Evolutionary conservation across 2,113 vertebrate species (phyloP).

Genomic region (Anguilla rostrata): DNA sequence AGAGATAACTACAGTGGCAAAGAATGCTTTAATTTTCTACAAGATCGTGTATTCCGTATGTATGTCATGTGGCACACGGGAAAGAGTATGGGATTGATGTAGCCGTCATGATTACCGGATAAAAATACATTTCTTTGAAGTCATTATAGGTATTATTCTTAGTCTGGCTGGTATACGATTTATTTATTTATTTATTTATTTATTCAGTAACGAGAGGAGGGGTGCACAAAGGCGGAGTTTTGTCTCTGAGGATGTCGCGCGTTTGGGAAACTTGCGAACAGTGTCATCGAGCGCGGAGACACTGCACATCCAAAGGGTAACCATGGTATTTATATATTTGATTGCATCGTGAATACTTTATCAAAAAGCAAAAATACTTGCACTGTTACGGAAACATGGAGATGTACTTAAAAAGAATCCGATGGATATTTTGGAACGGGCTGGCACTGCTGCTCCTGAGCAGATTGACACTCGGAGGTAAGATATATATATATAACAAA

Average conservation of each 20-base stretch:
- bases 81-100: too few species aligned
- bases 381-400: neutral
- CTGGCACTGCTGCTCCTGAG: neutral
- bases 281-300: neutral
- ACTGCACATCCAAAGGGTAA: neutral
- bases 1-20: too few species aligned
- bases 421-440: neutral
- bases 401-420: neutral
- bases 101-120: too few species aligned
- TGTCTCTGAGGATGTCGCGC: neutral
- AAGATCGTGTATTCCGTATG: too few species aligned
- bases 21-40: too few species aligned
- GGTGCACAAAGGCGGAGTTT: neutral
- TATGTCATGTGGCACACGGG: too few species aligned
- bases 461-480: conserved; percentile 1
- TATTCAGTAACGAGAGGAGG: neutral
- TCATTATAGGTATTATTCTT: too few species aligned
- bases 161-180: too few species aligned
- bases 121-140: too few species aligned
- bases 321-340: neutral
- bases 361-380: neutral
- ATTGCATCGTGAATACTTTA: neutral
- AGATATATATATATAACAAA: neutral
- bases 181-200: neutral
- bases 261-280: neutral